phyloP scores from a whole-genome alignment of 2,888 invertebrate species.

The Exocentrus adspersus region DNA sequence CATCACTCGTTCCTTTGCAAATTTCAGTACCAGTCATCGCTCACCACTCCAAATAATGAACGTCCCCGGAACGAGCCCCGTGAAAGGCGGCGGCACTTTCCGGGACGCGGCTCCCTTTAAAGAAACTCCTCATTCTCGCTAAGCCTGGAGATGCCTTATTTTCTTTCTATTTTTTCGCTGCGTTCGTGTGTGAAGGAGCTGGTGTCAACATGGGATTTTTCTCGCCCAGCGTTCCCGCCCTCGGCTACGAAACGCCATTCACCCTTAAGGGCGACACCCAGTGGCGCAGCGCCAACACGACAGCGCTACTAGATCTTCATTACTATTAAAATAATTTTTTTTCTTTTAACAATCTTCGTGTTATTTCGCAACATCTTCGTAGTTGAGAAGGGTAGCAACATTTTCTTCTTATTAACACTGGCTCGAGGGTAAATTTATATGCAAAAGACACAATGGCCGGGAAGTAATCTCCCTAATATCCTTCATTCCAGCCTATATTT shows the following conservation, averaged over 20 bases:
- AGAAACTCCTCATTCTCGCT: constrained; percentile 52
- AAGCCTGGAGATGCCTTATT: constrained; percentile 55
- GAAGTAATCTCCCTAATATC: constrained; percentile 38
- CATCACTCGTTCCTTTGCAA: not conserved
- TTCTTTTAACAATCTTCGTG: too few relatives aligned
- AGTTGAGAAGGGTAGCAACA: too few relatives aligned
- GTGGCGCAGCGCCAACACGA: not conserved
- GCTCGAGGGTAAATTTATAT: too few relatives aligned
- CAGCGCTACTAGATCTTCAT: too few relatives aligned
- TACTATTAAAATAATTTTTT: too few relatives aligned
- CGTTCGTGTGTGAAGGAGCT: constrained; percentile 57
- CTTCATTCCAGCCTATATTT: constrained; percentile 14
- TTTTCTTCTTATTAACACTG: too few relatives aligned
- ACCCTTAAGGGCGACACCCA: constrained; percentile 51
- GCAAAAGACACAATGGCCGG: not conserved
- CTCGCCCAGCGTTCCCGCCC: constrained; percentile 36
- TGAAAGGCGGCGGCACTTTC: constrained; percentile 46
- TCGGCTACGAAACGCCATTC: constrained; percentile 52
- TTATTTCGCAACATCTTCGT: too few relatives aligned
- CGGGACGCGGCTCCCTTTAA: constrained; percentile 49
- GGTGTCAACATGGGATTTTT: constrained; percentile 60
- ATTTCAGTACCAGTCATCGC: not conserved
- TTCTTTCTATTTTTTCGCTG: constrained; percentile 56
- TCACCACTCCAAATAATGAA: constrained; percentile 1
- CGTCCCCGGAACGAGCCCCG: constrained; percentile 36